Conservation (phyloP, 2,113 vertebrate species). For the Hyla sarda region DNA sequence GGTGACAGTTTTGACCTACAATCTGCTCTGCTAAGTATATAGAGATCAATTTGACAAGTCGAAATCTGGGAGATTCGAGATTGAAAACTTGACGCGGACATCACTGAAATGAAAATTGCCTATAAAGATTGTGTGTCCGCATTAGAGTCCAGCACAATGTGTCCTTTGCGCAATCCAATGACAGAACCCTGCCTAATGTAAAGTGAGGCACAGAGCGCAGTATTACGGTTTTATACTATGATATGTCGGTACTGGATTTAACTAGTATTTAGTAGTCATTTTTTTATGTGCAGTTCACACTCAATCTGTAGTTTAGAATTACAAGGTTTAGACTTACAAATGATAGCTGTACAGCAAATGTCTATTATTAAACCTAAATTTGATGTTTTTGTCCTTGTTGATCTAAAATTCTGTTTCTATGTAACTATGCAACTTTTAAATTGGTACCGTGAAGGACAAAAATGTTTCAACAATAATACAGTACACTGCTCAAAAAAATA, state of each 20-base stretch:
- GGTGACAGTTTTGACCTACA: background rate
- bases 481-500: no score
- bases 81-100: slow-evolving; percentile 6
- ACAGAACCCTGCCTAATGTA: background rate
- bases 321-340: background rate
- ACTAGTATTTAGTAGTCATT: background rate
- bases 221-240: background rate
- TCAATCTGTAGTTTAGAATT: background rate
- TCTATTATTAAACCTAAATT: background rate
- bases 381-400: no score
- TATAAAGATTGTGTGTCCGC: background rate
- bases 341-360: background rate
- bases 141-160: background rate
- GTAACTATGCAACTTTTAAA: no score
- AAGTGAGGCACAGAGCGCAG: background rate
- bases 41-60: slow-evolving; percentile 12
- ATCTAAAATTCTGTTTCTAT: no score
- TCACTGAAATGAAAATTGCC: background rate
- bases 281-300: no score
- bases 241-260: background rate
- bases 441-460: no score
- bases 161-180: background rate
- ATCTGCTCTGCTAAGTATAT: background rate
- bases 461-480: no score
- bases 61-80: background rate